Evolutionary conservation across 1,140 invertebrate genomes (phyloP), one percentile per base, ranked within the genome.

Genomic region (Diabrotica undecimpunctata): DNA sequence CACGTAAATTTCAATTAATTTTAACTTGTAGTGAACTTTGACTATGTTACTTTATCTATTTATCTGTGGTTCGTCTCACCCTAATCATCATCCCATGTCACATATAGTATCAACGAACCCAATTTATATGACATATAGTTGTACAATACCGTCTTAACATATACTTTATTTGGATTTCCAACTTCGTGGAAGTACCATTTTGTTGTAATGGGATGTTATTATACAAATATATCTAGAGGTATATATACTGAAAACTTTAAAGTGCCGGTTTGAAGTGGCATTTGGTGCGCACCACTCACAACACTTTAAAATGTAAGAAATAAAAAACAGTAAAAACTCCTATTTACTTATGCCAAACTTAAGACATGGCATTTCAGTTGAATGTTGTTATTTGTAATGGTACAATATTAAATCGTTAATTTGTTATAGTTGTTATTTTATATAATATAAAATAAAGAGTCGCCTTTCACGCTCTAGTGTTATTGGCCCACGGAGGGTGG

Each of bases 401-500:
- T 71, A 65, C 65, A 71, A 71, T 68, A 68, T 66, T 73, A 70
- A 74, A 74, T 74, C 75, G 75, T 77, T 76, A 75, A 73, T 72
- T 74, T 75, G 74, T 77, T 76, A 76, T 74, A 70, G 68, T 75
- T 76, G 74, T 76, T 76, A 76, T 76, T 76, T 76, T 76, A 73
- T 73, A 71, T 72, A 66, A 73, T 72, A 66, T 72, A 70, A 66
- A 67, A 66, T 72, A 70, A 66, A 67, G 62, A 62, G 37, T 54
- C 61, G 61, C 61, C 61, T 62, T 54, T 62, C 59, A 36, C 61
- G 56, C 10, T 62, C 61, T 62, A 54, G 61, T 62, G 61, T 54
- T 54, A 62, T 46, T 62, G 61, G 53, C 53, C 53, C 51, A 39
- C 51, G 60, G 61, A 46, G 55, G 52, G 55, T 58, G 66, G 58